Percentiles rank a stretch among this genome's conserved stretches.
These are phyloP conservation scores for Sussaba pulchella DNA, from an alignment of 2,888 invertebrate species.

Conservation along the genomic window DNA sequence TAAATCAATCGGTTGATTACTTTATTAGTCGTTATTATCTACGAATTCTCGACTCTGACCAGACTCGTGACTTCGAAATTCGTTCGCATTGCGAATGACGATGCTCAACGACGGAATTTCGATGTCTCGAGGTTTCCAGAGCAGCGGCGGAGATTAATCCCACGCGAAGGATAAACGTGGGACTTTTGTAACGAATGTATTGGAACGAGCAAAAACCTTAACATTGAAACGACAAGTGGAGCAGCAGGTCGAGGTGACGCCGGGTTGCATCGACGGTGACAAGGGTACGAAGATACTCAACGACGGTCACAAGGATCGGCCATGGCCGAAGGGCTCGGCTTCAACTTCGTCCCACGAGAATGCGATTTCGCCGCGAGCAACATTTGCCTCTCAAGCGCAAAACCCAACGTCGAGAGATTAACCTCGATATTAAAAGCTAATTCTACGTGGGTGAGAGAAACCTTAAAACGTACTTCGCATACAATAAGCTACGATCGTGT, in stretches of 20 bases:
- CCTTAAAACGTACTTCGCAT: slow-evolving; percentile 69
- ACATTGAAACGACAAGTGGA: slow-evolving; percentile 21
- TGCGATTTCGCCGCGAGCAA: not conserved
- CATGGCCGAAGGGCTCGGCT: slow-evolving; percentile 16
- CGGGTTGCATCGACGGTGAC: not conserved
- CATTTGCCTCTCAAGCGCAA: slow-evolving; percentile 49
- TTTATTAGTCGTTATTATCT: no score
- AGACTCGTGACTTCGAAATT: slow-evolving; percentile 29
- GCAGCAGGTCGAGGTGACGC: slow-evolving; percentile 47
- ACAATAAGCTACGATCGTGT: slow-evolving; percentile 28
- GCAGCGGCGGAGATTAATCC: slow-evolving; percentile 11
- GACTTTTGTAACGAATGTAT: slow-evolving; percentile 9
- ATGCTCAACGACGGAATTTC: slow-evolving; percentile 42
- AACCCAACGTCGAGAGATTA: slow-evolving; percentile 74
- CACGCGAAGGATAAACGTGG: slow-evolving; percentile 14
- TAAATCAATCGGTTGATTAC: no score
- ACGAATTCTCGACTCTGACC: slow-evolving; percentile 24
- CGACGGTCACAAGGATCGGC: not conserved
- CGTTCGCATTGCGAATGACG: slow-evolving; percentile 42
- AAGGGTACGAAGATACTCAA: slow-evolving; percentile 1
- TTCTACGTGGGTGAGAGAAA: slow-evolving; percentile 67
- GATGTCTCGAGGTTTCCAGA: slow-evolving; percentile 29
- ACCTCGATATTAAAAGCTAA: slow-evolving; percentile 77
- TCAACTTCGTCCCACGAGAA: not conserved
- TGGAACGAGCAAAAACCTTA: slow-evolving; percentile 22